A percentile compares a stretch with the other conserved stretches of the same genome.
Evolutionary conservation across 2,113 vertebrate genomes (phyloP).

Genomic region (Vulpes ferrilata): DNA sequence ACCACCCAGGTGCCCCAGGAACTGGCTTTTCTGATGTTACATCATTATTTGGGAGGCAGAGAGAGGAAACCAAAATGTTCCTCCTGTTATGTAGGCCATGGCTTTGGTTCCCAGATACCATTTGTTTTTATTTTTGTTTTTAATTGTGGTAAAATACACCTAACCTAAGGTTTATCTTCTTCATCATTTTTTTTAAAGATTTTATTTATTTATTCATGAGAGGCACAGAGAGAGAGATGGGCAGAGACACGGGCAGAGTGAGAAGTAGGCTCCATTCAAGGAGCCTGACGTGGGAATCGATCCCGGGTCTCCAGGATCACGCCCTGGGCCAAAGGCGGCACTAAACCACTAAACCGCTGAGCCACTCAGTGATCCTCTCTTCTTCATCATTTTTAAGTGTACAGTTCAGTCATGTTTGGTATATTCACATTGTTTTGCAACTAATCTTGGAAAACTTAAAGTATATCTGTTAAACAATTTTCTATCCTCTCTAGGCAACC

Average conservation of each 20-base stretch:
- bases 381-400: not conserved
- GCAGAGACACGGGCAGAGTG: not conserved
- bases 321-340: not conserved
- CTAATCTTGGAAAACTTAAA: conserved; percentile 34
- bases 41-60: not conserved
- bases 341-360: not conserved
- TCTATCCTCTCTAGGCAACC: not conserved
- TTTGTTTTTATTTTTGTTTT: conserved; percentile 32
- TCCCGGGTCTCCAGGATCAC: not conserved
- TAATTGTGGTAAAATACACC: conserved; percentile 6
- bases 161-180: not conserved
- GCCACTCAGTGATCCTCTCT: not conserved
- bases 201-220: not conserved
- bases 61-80: not conserved
- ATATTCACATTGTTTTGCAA: not conserved
- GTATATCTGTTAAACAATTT: not conserved
- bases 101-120: not conserved
- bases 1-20: not conserved
- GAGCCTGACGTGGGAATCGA: not conserved
- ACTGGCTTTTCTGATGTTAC: conserved; percentile 21
- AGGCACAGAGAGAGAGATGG: not conserved
- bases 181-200: not conserved
- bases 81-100: not conserved
- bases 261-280: not conserved
- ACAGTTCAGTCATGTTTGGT: not conserved